Evolutionary conservation across 2,113 vertebrate species (phyloP).

Genomic region (Sander lucioperca): DNA sequence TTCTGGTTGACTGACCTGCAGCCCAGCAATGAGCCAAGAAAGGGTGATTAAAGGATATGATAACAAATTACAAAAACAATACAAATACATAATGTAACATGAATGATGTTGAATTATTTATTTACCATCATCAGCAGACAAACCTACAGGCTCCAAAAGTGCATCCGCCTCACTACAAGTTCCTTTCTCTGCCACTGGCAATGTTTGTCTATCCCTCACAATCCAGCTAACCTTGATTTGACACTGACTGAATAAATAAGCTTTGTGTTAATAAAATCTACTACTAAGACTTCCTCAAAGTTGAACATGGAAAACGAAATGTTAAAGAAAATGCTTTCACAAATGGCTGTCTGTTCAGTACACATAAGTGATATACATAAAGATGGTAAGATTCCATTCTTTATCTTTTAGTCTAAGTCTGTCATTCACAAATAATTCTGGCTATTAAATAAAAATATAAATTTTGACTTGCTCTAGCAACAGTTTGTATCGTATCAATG

Average conservation of each 20-base stretch:
- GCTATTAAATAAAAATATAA: background rate
- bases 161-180: background rate
- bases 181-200: background rate
- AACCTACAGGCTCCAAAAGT: background rate
- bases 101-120: conserved; percentile 31
- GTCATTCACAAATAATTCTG: background rate
- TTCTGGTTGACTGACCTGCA: conserved; percentile 23
- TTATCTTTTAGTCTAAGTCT: background rate
- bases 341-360: background rate
- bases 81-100: conserved; percentile 19
- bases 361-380: background rate
- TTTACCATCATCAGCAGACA: background rate
- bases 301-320: background rate
- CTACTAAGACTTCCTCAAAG: background rate
- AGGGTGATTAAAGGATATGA: conserved; percentile 3
- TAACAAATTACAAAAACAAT: conserved; percentile 22
- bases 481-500: background rate
- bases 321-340: background rate
- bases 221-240: background rate
- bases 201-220: background rate
- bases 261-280: background rate
- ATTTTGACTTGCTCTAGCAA: background rate
- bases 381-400: background rate
- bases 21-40: conserved; percentile 10
- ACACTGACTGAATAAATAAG: background rate